Conservation (phyloP, 2,888 invertebrate genomes). For the Drosophila borealis region DNA sequence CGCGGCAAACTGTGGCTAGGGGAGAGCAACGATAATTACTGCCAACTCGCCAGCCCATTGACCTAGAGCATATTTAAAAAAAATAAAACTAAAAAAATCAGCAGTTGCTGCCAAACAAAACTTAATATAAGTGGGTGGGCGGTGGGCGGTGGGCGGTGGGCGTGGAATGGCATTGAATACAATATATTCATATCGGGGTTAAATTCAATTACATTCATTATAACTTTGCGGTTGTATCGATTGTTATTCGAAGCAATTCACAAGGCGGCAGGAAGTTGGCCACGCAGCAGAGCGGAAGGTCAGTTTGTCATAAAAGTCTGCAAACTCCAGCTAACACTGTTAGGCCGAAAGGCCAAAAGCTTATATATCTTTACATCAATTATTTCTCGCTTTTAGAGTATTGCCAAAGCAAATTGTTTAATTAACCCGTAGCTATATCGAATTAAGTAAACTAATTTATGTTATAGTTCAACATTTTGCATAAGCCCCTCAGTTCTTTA, state of each 20-base stretch:
- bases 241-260: background rate
- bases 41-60: background rate
- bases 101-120: constrained; percentile 7
- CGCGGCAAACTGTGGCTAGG: constrained; percentile 32
- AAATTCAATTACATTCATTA: constrained; percentile 29
- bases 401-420: background rate
- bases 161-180: constrained; percentile 5
- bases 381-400: background rate
- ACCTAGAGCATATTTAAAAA: background rate
- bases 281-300: background rate
- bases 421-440: background rate
- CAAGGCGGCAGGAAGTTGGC: background rate
- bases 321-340: background rate
- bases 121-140: constrained; percentile 9
- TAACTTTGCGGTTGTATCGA: background rate
- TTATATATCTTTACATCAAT: background rate
- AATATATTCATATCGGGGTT: constrained; percentile 9
- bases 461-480: background rate
- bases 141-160: background rate
- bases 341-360: background rate
- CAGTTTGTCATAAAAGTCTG: background rate
- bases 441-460: background rate
- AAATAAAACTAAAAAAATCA: too few species aligned
- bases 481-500: background rate
- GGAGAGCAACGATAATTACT: constrained; percentile 30